These are phyloP conservation scores for Notechis scutatus DNA, from an alignment of 2,113 vertebrate species.

Conservation along the genomic window DNA sequence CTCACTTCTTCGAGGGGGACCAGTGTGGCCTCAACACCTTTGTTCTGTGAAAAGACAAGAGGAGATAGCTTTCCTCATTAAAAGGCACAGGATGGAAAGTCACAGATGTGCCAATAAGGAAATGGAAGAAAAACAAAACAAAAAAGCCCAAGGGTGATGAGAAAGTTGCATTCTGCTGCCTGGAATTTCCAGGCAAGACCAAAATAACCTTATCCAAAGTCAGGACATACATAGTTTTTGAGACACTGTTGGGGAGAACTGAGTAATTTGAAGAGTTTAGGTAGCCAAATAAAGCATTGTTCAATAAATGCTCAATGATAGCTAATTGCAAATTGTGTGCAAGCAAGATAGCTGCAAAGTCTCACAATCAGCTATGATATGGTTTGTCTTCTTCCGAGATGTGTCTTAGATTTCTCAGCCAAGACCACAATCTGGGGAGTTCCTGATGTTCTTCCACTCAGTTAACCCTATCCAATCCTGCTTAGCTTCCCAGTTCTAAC, in stretches of 20 bases:
- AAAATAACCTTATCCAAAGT: too few species aligned
- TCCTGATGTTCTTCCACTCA: too few species aligned
- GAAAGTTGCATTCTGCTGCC: too few species aligned
- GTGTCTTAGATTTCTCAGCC: not conserved
- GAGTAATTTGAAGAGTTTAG: not conserved
- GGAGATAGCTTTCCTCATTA: not conserved
- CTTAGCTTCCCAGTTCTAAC: not conserved
- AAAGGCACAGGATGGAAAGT: not conserved
- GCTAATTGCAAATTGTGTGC: not conserved
- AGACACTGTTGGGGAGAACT: not conserved
- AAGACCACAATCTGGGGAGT: not conserved
- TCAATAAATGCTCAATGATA: not conserved
- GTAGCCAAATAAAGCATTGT: not conserved
- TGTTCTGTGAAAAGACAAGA: constrained; percentile 66
- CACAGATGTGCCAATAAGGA: not conserved
- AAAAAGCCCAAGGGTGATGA: not conserved
- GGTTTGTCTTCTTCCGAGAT: not conserved
- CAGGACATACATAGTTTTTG: not conserved
- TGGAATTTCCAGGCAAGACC: not conserved
- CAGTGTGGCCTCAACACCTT: constrained; percentile 64
- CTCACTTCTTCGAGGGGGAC: constrained; percentile 42
- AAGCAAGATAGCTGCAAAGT: too few species aligned
- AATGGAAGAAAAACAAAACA: too few species aligned
- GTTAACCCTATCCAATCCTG: too few species aligned
- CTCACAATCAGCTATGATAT: too few species aligned